Percentiles rank a stretch among this genome's conserved stretches.
Conservation (phyloP, 2,888 invertebrate genomes). For the Caradrina kadenii region DNA sequence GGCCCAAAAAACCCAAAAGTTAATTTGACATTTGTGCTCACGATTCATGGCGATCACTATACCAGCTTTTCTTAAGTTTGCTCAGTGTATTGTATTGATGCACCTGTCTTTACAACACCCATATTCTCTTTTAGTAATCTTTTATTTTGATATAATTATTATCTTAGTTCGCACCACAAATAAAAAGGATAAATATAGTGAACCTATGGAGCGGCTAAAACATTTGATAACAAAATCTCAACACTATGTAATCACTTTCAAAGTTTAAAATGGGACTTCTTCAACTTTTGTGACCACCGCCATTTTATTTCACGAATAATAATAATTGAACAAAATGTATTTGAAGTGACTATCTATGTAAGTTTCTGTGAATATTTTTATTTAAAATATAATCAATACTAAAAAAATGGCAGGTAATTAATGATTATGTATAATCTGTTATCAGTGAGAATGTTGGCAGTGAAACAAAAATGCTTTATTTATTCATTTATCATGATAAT, state of each 20-base stretch:
- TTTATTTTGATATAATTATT: too few relatives aligned
- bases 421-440: background rate
- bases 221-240: slow-evolving; percentile 44
- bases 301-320: too few relatives aligned
- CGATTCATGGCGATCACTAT: too few relatives aligned
- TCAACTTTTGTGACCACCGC: slow-evolving; percentile 38
- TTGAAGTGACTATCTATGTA: too few relatives aligned
- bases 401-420: background rate
- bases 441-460: slow-evolving; percentile 18
- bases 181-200: slow-evolving; percentile 1
- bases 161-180: slow-evolving; percentile 49
- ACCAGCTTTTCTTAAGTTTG: background rate
- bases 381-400: too few relatives aligned
- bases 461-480: slow-evolving; percentile 33
- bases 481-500: slow-evolving; percentile 1
- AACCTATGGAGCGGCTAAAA: slow-evolving; percentile 56
- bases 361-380: too few relatives aligned
- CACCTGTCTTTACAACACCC: background rate
- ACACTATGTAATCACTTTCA: slow-evolving; percentile 31
- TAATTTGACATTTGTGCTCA: too few relatives aligned
- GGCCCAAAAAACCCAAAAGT: too few relatives aligned
- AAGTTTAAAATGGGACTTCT: slow-evolving; percentile 14
- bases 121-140: background rate
- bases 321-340: too few relatives aligned
- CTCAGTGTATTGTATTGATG: background rate